Evolutionary conservation across 2,797 vertebrate species (phyloP), one percentile per base, ranked within the genome.

Genomic region (Esox lucius): DNA sequence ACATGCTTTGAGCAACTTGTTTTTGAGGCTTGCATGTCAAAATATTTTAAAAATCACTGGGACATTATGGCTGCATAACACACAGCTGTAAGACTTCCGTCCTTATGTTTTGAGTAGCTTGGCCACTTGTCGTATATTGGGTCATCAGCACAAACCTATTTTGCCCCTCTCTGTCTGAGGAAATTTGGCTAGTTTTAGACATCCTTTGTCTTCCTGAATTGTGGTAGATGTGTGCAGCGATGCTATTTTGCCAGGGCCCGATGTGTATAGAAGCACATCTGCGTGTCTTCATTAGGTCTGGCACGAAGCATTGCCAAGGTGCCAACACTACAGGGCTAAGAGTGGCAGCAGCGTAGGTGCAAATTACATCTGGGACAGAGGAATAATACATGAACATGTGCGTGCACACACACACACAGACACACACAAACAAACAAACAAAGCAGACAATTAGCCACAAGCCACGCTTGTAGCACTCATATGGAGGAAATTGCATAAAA

Each of bases 251-350:
- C 15, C 62, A 33, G 28, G 5, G 16, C 12, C 62, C 65, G 13
- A 65, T 65, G 28, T 65, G 62, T 28, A 28, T 28, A 65, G 24
- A 11, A 65, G 24, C 62, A 7, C 28, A 65, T 31, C 62, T 65
- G 62, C 33, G 28, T 59, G 19, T 22, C 56, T 59, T n/a, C 56
- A 59, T 65, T 65, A 65, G 61, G 61, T 28, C 62, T 65, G 62
- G 15, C 13, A 31, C n/a, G 59, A 11, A 22, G 19, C 53, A n/a
- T 22, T 59, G 22, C 53, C 53, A 59, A 6, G 11, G 15, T 65
- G 62, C 62, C 62, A 65, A 33, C 28, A 31, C 13, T 8, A 65
- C 15, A 31, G 62, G 28, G 24, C 13, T 31, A 7, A 33, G 62
- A 26, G 62, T 65, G 62, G 62, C 24, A 59, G 53, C 53, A 22